phyloP scores from a whole-genome alignment of 2,888 invertebrate genomes.

The Unio pictorum region DNA sequence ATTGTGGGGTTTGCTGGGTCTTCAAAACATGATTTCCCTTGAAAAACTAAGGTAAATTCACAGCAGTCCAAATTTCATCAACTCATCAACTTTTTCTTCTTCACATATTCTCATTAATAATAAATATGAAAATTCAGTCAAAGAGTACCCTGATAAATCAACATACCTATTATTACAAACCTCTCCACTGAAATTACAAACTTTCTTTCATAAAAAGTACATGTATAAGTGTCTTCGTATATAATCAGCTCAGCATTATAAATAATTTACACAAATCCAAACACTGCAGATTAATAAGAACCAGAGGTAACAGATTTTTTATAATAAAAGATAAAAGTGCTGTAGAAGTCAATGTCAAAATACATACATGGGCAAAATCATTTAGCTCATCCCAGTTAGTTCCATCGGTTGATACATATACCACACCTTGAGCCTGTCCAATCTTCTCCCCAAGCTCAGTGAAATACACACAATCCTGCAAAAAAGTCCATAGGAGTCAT shows the following conservation, averaged over 20 bases:
- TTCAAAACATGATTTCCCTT: too few relatives aligned
- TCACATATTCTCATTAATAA: too few relatives aligned
- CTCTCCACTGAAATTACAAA: background rate
- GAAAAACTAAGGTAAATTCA: too few relatives aligned
- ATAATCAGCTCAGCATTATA: background rate
- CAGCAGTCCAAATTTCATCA: too few relatives aligned
- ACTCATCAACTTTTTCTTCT: too few relatives aligned
- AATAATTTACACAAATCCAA: background rate
- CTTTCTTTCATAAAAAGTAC: background rate
- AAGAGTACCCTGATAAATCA: too few relatives aligned
- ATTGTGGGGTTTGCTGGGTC: too few relatives aligned
- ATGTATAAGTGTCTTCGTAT: background rate
- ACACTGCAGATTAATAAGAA: background rate
- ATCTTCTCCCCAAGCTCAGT: slow-evolving; percentile 69
- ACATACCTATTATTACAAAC: too few relatives aligned
- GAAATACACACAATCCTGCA: slow-evolving; percentile 68
- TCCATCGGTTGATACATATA: slow-evolving; percentile 66
- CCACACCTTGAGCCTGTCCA: slow-evolving; percentile 56
- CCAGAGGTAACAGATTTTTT: too few relatives aligned
- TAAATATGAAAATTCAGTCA: too few relatives aligned
- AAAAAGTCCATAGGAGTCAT: background rate
- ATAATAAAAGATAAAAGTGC: too few relatives aligned
- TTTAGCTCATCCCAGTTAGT: slow-evolving; percentile 59
- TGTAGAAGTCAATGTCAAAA: background rate
- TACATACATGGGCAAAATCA: slow-evolving; percentile 61